Evolutionary conservation across 2,888 invertebrate genomes (phyloP).

Genomic region (Tachina lurida): DNA sequence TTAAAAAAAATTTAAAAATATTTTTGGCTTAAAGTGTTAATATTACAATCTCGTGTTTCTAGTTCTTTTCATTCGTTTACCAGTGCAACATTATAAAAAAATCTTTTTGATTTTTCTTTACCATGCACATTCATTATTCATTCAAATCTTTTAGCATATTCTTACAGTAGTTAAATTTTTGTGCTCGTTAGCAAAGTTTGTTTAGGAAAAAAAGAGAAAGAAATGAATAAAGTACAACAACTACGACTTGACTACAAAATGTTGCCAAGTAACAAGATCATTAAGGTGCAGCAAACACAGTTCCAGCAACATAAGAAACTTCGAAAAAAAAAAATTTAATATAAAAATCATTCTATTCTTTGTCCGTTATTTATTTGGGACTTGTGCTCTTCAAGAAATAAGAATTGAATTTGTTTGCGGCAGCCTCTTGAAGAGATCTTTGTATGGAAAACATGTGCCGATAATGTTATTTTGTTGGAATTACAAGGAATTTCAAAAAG

Average conservation of each 20-base stretch:
- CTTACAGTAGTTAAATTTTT: constrained; percentile 64
- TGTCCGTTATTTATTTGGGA: constrained; percentile 35
- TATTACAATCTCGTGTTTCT: constrained; percentile 54
- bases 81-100: constrained; percentile 1
- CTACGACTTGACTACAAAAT: constrained; percentile 32
- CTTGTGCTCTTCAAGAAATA: constrained; percentile 6
- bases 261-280: constrained; percentile 68
- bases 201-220: constrained; percentile 17
- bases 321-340: not conserved
- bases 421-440: constrained; percentile 40
- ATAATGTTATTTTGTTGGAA: constrained; percentile 26
- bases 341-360: constrained; percentile 17
- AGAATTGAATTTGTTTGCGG: constrained; percentile 30
- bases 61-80: not conserved
- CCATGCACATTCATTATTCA: constrained; percentile 17
- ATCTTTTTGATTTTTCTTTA: constrained; percentile 26
- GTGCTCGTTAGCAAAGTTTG: constrained; percentile 64
- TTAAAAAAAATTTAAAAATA: constrained; percentile 8
- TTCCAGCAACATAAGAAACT: constrained; percentile 5
- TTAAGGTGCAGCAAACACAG: constrained; percentile 66
- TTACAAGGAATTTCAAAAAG: constrained; percentile 17
- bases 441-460: constrained; percentile 41
- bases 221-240: not conserved
- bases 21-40: constrained; percentile 61
- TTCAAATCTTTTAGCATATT: constrained; percentile 31